Conservation (phyloP, 1,140 invertebrate species). For the Anastrepha ludens region DNA sequence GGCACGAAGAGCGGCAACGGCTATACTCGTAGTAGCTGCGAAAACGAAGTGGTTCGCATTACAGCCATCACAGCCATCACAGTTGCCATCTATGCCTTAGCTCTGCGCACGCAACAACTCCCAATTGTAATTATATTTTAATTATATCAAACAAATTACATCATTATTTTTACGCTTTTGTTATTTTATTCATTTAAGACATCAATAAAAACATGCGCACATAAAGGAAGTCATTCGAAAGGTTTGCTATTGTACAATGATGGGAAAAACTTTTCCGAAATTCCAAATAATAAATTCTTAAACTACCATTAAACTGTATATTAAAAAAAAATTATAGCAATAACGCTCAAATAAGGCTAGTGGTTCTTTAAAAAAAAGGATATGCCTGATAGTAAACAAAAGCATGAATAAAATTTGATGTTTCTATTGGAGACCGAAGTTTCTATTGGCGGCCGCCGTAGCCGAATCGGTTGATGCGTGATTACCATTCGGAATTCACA, state of each 20-base stretch:
- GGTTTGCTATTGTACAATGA: background rate
- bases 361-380: too few species aligned
- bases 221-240: background rate
- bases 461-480: too few species aligned
- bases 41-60: slow-evolving; percentile 18
- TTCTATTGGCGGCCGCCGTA: too few species aligned
- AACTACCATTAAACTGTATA: too few species aligned
- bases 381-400: too few species aligned
- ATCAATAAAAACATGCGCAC: slow-evolving; percentile 20
- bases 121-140: slow-evolving; percentile 51
- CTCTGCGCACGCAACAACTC: slow-evolving; percentile 38
- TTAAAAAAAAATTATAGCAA: too few species aligned
- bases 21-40: background rate
- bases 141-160: slow-evolving; percentile 38
- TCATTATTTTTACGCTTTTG: slow-evolving; percentile 48
- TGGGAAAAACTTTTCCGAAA: background rate
- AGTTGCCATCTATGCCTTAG: slow-evolving; percentile 24
- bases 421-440: too few species aligned
- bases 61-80: background rate
- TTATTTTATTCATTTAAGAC: slow-evolving; percentile 3
- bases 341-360: too few species aligned
- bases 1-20: background rate
- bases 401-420: too few species aligned
- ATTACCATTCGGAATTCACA: too few species aligned
- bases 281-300: background rate